Conservation (phyloP, 2,888 invertebrate species). For the Drosophila falleni region DNA sequence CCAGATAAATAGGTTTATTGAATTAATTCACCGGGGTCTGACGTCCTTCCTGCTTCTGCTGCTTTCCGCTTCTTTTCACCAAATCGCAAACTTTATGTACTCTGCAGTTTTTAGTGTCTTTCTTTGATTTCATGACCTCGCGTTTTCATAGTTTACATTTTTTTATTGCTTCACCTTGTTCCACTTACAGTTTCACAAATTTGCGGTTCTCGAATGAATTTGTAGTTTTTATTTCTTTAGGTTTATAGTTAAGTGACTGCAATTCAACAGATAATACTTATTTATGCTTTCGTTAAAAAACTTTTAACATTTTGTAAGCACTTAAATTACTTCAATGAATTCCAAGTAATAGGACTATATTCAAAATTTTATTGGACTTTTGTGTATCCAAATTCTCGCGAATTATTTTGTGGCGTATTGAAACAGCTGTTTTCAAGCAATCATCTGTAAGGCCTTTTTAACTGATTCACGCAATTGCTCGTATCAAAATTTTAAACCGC, state of each 20-base stretch:
- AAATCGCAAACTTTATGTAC: constrained; percentile 54
- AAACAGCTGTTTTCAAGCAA: neutral
- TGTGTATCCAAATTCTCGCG: too few species aligned
- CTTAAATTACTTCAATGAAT: neutral
- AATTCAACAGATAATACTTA: neutral
- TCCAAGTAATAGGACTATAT: neutral
- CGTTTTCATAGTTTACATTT: constrained; percentile 31
- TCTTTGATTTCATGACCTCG: constrained; percentile 42
- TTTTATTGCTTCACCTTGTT: constrained; percentile 43
- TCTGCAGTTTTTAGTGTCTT: constrained; percentile 39
- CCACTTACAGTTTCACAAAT: constrained; percentile 23
- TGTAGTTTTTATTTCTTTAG: constrained; percentile 3
- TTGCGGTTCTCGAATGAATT: constrained; percentile 1
- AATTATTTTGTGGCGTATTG: too few species aligned
- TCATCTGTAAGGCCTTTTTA: neutral
- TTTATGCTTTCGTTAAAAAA: neutral
- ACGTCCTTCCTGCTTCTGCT: constrained; percentile 4
- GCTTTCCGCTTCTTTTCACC: constrained; percentile 30
- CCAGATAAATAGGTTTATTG: constrained; percentile 76
- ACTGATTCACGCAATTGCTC: neutral
- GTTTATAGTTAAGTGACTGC: neutral
- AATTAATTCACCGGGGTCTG: constrained; percentile 66
- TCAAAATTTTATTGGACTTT: too few species aligned
- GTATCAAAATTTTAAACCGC: neutral
- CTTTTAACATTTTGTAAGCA: neutral